Base-by-base conservation (phyloP, 2,113 vertebrate species). In the Phalacrocorax brasilianus region DNA sequence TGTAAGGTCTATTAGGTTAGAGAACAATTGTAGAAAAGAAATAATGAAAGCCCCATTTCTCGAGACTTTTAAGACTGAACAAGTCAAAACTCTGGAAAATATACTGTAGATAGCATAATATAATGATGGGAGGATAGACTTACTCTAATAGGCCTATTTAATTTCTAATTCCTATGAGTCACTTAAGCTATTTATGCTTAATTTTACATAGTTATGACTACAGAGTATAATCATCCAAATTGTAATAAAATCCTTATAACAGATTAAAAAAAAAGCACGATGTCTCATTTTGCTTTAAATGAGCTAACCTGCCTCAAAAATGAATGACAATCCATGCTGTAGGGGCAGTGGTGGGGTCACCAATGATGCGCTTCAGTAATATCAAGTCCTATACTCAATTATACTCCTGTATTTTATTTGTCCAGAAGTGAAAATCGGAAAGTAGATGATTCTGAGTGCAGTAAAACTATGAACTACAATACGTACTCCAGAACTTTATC, bases 131-230 rank as follows among this genome's bases (percentile, higher is more conserved):
- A 91, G 26, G 42, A 75, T 61, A 87, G 65, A 44, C 62, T 80
- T 92, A 59, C 8, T 91, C 53, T 74, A 83, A 62, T 76, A 86
- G 35, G 7, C 17, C 53, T 91, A 65, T 87, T 90, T 87, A 73
- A 92, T 89, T 90, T 94, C 66, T 91, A 77, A 86, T 81, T 88
- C 78, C 73, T 86, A 13, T 1, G 32, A 94, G 88, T 87, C 49
- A 71, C 68, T 87, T 83, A 77, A 86, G 35, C 28, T 90, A 89
- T 94, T 96, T 95, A 91, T 85, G 62, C 73, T 90, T 94, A 97
- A 96, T 97, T 96, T 95, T 97, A 89, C 62, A 44, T 97, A 96
- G 94, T 96, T 97, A 93, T 74, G 58, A 91, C 85, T 93, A 79
- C 47, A 79, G 68, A 79, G 40, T 79, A 90, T 79, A 95, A 96